Evolutionary conservation across 1,140 invertebrate species (phyloP).

Genomic region (Steinernema khuongi): DNA sequence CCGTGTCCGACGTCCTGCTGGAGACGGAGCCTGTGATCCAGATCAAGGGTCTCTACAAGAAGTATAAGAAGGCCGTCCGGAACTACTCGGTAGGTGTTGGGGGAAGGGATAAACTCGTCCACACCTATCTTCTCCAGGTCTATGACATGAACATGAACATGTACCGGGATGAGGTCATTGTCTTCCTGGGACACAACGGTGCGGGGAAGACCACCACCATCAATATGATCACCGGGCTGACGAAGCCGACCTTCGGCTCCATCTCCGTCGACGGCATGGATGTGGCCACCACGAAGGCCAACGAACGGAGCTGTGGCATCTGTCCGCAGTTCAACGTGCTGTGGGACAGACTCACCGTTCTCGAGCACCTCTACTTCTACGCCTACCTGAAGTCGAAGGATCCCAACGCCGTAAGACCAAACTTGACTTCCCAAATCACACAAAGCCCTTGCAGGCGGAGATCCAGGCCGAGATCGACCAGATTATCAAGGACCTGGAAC

Average conservation of each 20-base stretch:
- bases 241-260: constrained; percentile 64
- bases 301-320: constrained; percentile 64
- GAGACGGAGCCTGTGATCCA: constrained; percentile 65
- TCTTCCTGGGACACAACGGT: constrained; percentile 60
- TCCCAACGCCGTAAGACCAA: constrained; percentile 60
- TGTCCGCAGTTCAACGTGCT: constrained; percentile 70
- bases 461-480: constrained; percentile 54
- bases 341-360: constrained; percentile 64
- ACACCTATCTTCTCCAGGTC: constrained; percentile 41
- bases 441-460: background rate
- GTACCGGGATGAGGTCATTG: constrained; percentile 62
- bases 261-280: constrained; percentile 65
- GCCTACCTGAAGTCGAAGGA: constrained; percentile 61
- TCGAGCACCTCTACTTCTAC: constrained; percentile 64
- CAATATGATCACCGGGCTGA: constrained; percentile 68
- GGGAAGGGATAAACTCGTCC: constrained; percentile 62
- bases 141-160: constrained; percentile 59
- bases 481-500: constrained; percentile 62
- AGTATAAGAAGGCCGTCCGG: constrained; percentile 60
- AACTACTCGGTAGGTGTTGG: constrained; percentile 70
- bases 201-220: constrained; percentile 58
- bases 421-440: constrained; percentile 39
- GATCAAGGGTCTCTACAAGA: constrained; percentile 67
- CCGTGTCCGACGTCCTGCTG: constrained; percentile 60
- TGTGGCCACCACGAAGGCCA: constrained; percentile 64